Evolutionary conservation across 2,888 invertebrate genomes (phyloP).

Genomic region (Drosophila buzzatii): DNA sequence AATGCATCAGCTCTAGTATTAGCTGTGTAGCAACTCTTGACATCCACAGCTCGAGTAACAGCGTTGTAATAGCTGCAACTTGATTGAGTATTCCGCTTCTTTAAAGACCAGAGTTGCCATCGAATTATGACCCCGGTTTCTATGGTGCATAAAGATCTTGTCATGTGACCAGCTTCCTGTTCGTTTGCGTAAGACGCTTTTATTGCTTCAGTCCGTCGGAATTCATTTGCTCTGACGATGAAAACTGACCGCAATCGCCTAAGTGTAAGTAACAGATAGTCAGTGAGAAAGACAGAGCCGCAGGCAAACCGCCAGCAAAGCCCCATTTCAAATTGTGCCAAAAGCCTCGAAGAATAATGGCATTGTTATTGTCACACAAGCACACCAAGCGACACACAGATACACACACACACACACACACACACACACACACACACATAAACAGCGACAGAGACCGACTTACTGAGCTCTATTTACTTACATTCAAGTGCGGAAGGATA

Average conservation of each 20-base stretch:
- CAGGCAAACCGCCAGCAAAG: conserved; percentile 56
- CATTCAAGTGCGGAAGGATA: conserved; percentile 53
- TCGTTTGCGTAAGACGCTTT: conserved; percentile 6
- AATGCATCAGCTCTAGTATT: neutral
- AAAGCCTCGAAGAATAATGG: conserved; percentile 62
- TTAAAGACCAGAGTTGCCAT: neutral
- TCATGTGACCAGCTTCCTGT: neutral
- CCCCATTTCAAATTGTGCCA: conserved; percentile 62
- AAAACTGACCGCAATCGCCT: conserved; percentile 60
- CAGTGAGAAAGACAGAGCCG: conserved; percentile 12
- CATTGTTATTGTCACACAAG: conserved; percentile 59
- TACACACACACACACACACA: conserved; percentile 13
- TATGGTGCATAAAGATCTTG: neutral
- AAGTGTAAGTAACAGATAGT: conserved; percentile 44
- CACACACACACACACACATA: neutral
- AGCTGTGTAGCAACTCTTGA: neutral
- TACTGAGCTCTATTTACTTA: conserved; percentile 49
- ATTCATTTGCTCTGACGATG: conserved; percentile 23
- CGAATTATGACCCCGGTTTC: neutral
- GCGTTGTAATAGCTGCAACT: neutral
- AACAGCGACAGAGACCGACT: conserved; percentile 7
- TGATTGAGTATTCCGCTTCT: conserved; percentile 1
- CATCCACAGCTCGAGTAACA: neutral
- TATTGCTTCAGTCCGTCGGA: conserved; percentile 26
- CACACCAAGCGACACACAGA: conserved; percentile 19